These are phyloP conservation scores for Papilio xuthus DNA, from an alignment of 1,140 invertebrate genomes.

Conservation along the genomic window DNA sequence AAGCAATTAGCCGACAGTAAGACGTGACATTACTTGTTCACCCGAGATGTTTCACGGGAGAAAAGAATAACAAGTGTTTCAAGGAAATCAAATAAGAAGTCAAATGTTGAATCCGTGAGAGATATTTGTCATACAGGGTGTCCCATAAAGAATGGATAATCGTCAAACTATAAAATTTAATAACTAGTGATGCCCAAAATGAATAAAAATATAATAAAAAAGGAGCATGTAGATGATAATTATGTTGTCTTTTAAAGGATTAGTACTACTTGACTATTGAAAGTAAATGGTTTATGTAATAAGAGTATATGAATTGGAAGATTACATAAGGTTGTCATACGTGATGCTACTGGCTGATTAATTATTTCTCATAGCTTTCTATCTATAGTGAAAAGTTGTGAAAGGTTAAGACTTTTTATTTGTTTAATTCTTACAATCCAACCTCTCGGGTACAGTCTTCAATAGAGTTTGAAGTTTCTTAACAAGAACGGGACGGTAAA, in stretches of 20 bases:
- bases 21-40: background rate
- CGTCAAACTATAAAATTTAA: too few relatives aligned
- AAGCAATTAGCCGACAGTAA: conserved; percentile 9
- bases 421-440: background rate
- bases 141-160: too few relatives aligned
- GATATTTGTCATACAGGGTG: too few relatives aligned
- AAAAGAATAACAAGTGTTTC: conserved; percentile 12
- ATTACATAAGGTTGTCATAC: too few relatives aligned
- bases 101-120: conserved; percentile 15
- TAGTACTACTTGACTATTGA: too few relatives aligned
- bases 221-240: too few relatives aligned
- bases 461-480: conserved; percentile 4
- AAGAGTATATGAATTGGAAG: too few relatives aligned
- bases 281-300: too few relatives aligned
- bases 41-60: conserved; percentile 1
- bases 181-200: too few relatives aligned
- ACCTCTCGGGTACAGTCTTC: background rate
- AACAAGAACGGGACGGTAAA: conserved; percentile 11
- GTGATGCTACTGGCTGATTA: background rate
- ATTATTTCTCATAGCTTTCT: background rate
- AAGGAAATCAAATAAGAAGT: conserved; percentile 13
- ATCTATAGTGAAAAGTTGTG: too few relatives aligned
- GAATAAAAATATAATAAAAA: too few relatives aligned
- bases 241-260: too few relatives aligned
- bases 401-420: background rate